Evolutionary conservation across 1,140 invertebrate species (phyloP).

Genomic region (Brachionus sp.): DNA sequence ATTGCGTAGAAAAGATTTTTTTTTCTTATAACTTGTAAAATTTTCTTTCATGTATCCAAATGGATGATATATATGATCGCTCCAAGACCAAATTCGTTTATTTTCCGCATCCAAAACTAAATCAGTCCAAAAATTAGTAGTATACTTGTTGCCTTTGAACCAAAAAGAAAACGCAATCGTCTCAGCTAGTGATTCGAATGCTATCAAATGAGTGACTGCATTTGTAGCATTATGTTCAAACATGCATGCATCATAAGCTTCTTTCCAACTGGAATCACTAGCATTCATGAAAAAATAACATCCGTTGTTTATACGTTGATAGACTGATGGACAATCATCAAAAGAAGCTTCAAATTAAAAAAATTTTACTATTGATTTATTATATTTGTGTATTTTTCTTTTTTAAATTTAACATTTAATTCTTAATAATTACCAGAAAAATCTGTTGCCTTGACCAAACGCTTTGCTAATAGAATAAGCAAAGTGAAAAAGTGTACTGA

Average conservation of each 20-base stretch:
- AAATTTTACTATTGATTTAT: background rate
- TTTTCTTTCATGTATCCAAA: slow-evolving; percentile 32
- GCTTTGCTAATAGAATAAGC: background rate
- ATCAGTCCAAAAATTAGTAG: slow-evolving; percentile 10
- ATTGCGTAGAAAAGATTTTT: background rate
- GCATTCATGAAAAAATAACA: slow-evolving; percentile 13
- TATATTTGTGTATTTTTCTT: too few species aligned
- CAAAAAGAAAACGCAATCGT: slow-evolving; percentile 32
- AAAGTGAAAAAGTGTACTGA: background rate
- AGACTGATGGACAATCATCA: background rate
- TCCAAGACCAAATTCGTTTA: background rate
- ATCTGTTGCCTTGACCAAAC: background rate
- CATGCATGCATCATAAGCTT: background rate
- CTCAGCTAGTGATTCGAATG: slow-evolving; percentile 26
- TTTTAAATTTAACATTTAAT: too few species aligned
- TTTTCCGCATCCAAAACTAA: background rate
- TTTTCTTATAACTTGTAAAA: background rate
- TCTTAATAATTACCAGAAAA: background rate
- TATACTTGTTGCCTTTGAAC: slow-evolving; percentile 22
- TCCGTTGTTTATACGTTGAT: slow-evolving; percentile 35
- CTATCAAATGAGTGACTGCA: slow-evolving; percentile 7
- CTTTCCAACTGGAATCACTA: background rate
- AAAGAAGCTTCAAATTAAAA: background rate
- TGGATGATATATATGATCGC: background rate
- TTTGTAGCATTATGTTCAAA: background rate